Evolutionary conservation across 2,888 invertebrate species (phyloP), one percentile per base, ranked within the genome.

Genomic region (Spatulosminthurus flaviceps): DNA sequence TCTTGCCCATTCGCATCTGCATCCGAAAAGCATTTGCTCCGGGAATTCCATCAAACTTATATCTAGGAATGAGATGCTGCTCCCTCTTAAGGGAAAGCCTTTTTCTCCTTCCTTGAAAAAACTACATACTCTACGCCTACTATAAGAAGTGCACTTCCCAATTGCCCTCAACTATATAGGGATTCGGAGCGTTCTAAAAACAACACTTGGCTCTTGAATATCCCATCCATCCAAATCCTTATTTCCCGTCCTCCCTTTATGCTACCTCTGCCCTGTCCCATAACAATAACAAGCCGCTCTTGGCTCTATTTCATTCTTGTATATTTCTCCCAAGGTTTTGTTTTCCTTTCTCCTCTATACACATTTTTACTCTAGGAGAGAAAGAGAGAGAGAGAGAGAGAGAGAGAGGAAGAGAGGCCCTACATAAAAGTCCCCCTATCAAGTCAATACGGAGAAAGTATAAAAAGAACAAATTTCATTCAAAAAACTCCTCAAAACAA

Each of bases 211-310:
- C 74, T 74, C 74, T 29, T 21, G 61, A 51, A 72, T 51, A 72
- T 61, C 74, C 34, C 61, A 61, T 74, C 61, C 61, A 29, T 74
- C 61, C 74, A 34, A 74, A 74, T 74, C 74, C 74, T 74, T 61
- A 74, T 64, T 74, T 74, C 64, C 74, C 74, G 51, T 72, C 72
- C 24, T 74, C 74, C 74, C 74, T 74, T 74, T 74, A 74, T 74
- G 74, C 34, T 74, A 74, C 74, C 74, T 74, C 74, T 74, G 74
- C 24, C 74, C 28, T 74, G 29, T 72, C 74, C 74, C 74, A 74
- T 74, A 74, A 74, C 74, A 74, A 74, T 74, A 74, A 74, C 74
- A 61, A 21, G 34, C 43, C 73, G 51, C 60, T 51, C 41, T n/a
- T 34, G 26, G 21, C 51, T 51, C 51, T 51, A 51, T 51, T 51